phyloP scores from a whole-genome alignment of 1,140 invertebrate genomes.

The Lepidurus couesii region DNA sequence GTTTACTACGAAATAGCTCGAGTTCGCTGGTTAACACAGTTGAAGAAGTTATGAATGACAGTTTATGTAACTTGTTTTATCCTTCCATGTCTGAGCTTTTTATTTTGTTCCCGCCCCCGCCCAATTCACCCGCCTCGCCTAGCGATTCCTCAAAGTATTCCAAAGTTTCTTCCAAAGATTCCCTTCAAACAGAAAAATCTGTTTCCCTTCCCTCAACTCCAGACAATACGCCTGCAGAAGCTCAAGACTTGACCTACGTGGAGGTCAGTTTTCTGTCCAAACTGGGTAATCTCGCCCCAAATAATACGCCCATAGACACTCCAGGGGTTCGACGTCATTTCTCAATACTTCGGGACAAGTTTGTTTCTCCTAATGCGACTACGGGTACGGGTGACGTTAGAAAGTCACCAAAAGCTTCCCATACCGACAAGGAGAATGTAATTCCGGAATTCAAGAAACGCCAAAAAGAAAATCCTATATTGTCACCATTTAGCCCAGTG shows the following conservation, averaged over 20 bases:
- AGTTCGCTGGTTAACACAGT: conserved; percentile 1
- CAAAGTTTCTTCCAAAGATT: not conserved
- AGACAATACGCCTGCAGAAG: not conserved
- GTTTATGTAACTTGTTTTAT: conserved; percentile 23
- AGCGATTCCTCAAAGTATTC: conserved; percentile 28
- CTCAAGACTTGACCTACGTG: conserved; percentile 29
- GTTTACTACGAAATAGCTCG: not conserved
- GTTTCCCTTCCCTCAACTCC: not conserved
- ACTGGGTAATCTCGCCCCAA: not conserved
- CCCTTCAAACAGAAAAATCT: conserved; percentile 25
- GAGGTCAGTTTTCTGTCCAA: conserved; percentile 33
- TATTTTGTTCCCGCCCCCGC: not conserved
- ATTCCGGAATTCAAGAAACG: not conserved
- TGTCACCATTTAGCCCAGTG: not conserved
- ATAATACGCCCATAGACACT: not conserved
- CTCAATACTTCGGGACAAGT: conserved; percentile 30
- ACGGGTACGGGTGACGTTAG: not conserved
- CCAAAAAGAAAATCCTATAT: not conserved
- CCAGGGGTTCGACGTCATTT: conserved; percentile 24
- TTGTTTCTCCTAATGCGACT: not conserved
- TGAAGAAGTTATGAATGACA: conserved; percentile 29
- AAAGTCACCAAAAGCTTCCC: not conserved
- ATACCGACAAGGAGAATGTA: not conserved
- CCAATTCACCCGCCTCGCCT: conserved; percentile 8
- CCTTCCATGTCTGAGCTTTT: conserved; percentile 12